Conservation (phyloP, 2,888 invertebrate genomes). For the Mesoligia furuncula region DNA sequence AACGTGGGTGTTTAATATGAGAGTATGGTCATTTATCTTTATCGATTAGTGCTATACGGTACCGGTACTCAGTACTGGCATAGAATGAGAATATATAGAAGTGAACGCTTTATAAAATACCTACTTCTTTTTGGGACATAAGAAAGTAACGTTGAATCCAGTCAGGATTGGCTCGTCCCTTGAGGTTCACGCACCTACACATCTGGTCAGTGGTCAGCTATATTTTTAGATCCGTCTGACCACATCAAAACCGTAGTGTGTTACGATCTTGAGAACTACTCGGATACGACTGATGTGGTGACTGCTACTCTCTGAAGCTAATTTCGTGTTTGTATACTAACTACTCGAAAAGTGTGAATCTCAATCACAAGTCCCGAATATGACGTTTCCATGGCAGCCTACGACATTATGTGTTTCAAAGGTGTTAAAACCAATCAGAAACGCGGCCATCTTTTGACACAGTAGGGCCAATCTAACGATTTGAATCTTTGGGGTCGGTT, state of each 20-base stretch:
- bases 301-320: background rate
- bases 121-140: background rate
- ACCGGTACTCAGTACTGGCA: constrained; percentile 16
- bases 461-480: too few species aligned
- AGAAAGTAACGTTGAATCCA: background rate
- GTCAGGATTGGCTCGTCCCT: background rate
- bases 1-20: constrained; percentile 90
- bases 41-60: constrained; percentile 78
- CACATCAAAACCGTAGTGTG: background rate
- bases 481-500: too few species aligned
- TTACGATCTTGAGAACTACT: background rate
- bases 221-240: background rate
- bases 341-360: too few species aligned
- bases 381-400: background rate
- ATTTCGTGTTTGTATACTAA: background rate
- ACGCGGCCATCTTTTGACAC: too few species aligned
- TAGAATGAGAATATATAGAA: constrained; percentile 23
- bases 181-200: background rate
- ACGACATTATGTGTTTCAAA: background rate
- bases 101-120: background rate
- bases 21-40: constrained; percentile 85
- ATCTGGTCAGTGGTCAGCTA: background rate
- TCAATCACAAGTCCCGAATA: too few species aligned
- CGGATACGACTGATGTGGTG: background rate
- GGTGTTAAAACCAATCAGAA: background rate